A percentile compares a stretch with the other conserved stretches of the same genome.
These are phyloP conservation scores for Yponomeuta malinellus DNA, from an alignment of 2,888 invertebrate genomes.

Conservation along the genomic window DNA sequence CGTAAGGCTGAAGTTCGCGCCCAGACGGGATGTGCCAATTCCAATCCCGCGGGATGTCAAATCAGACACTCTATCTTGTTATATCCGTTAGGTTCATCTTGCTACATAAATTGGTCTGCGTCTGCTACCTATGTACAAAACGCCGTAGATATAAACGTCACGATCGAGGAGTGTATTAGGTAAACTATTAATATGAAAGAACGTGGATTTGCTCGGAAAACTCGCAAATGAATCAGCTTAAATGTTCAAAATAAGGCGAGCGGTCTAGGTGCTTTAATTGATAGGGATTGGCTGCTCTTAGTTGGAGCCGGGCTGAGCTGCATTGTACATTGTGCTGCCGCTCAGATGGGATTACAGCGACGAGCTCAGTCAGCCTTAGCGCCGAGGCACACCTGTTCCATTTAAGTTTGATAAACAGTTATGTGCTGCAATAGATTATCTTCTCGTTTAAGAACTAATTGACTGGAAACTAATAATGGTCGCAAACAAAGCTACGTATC, in stretches of 20 bases:
- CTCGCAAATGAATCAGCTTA: neutral
- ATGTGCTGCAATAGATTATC: conserved; percentile 3
- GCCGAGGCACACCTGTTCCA: conserved; percentile 34
- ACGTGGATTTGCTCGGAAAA: neutral
- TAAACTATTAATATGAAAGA: neutral
- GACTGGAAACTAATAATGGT: conserved; percentile 6
- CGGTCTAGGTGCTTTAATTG: conserved; percentile 29
- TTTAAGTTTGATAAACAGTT: conserved; percentile 15
- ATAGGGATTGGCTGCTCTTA: conserved; percentile 26
- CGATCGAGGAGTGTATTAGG: neutral
- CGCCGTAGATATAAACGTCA: neutral
- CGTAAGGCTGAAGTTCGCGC: conserved; percentile 2
- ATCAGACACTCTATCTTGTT: conserved; percentile 1
- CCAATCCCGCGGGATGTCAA: conserved; percentile 5
- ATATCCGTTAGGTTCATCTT: conserved; percentile 3
- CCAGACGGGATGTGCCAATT: conserved; percentile 47
- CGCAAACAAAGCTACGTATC: neutral
- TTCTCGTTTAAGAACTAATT: neutral
- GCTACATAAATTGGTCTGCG: neutral
- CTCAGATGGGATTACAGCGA: conserved; percentile 40
- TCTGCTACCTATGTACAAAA: neutral
- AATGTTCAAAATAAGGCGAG: conserved; percentile 15
- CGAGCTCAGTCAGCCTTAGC: conserved; percentile 9
- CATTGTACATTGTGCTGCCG: conserved; percentile 29
- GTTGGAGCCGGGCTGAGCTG: neutral